phyloP scores from a whole-genome alignment of 2,113 vertebrate species.

The Indicator maculatus region DNA sequence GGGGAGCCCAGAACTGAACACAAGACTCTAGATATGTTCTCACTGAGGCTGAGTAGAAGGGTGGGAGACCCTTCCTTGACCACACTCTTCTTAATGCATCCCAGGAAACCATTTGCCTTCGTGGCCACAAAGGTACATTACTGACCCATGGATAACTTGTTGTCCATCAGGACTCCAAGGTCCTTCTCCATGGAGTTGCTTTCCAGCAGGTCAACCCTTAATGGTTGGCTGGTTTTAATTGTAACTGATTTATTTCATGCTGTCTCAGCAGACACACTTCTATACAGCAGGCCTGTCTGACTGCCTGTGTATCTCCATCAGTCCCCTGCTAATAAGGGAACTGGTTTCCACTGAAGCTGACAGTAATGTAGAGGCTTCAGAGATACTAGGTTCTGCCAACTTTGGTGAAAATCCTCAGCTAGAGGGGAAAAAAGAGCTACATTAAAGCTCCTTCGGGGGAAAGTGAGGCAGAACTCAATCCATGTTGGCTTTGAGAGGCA shows the following conservation, averaged over 20 bases:
- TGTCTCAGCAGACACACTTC: background rate
- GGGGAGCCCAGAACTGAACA: too few relatives aligned
- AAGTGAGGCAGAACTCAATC: background rate
- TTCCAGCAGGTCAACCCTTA: too few relatives aligned
- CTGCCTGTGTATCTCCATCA: background rate
- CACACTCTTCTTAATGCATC: too few relatives aligned
- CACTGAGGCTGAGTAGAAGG: too few relatives aligned
- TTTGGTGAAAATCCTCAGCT: background rate
- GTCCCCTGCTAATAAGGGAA: background rate
- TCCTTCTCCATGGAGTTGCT: too few relatives aligned
- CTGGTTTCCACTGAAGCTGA: background rate
- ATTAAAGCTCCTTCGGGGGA: background rate
- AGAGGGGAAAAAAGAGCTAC: background rate
- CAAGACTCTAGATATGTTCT: too few relatives aligned
- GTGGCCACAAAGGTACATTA: too few relatives aligned
- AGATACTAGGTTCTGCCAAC: background rate
- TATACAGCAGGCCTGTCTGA: background rate
- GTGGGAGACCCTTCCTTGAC: too few relatives aligned
- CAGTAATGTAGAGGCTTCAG: background rate
- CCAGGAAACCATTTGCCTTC: too few relatives aligned
- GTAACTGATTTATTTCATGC: background rate
- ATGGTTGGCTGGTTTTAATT: background rate
- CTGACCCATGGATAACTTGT: too few relatives aligned
- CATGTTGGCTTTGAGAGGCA: background rate
- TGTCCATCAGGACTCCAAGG: too few relatives aligned